Evolutionary conservation across 2,113 vertebrate genomes (phyloP), one percentile per base, ranked within the genome.

Genomic region (Perca flavescens): DNA sequence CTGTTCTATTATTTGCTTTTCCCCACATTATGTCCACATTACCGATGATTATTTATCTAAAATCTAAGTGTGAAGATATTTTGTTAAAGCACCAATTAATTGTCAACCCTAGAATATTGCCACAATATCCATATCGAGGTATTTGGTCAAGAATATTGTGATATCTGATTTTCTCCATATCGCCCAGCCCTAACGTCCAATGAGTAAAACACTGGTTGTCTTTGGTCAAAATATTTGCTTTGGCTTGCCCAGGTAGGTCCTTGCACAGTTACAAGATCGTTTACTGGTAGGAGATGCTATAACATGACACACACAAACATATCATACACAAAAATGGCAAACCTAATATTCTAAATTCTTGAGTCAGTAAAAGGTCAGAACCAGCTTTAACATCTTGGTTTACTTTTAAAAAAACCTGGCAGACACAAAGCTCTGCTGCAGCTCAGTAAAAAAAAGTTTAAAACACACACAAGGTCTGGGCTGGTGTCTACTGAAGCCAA

Each of bases 401-500:
- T 21, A 67, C 2, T 31, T 31, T 31, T 0, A 46, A 16, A 66
- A 65, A 50, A 25, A 57, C 16, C 19, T 64, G n/a, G 28, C 16
- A 83, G 47, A 56, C 61, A 25, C 58, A 64, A 50, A 69, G 0
- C 46, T 3, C 19, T 19, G 43, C 43, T 65, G 16, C 15, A 61
- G 34, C 5, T 34, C 34, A 66, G n/a, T 40, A 25, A 53, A 57
- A 3, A 34, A 34, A 6, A 34, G 34, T 56, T 12, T 56, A 9
- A 50, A 63, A 61, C 34, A 61, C 16, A 60, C 11, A 60, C 19
- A 36, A 2, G 9, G 34, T 34, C 62, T 73, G 11, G n/a, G 21
- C 52, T 60, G 19, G 25, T 62, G 28, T 46, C 25, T 53, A 47
- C 52, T 43, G 61, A 72, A 60, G 62, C 70, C 65, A 66, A 60